Conservation (phyloP, 2,888 invertebrate genomes). For the Cheilosia soror region DNA sequence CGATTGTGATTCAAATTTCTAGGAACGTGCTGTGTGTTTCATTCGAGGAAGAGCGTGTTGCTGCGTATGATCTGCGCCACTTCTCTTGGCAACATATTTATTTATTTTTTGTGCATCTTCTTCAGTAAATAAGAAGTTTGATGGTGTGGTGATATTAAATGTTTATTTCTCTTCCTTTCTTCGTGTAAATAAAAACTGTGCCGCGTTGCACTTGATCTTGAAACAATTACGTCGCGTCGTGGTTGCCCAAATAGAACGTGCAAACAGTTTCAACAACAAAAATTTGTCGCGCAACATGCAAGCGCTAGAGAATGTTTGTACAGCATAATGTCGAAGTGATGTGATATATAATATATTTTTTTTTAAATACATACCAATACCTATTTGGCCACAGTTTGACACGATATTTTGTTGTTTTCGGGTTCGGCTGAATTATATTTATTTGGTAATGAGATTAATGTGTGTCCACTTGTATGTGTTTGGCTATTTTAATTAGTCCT, state of each 20-base stretch:
- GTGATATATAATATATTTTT: constrained; percentile 25
- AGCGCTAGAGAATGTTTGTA: constrained; percentile 41
- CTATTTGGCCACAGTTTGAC: constrained; percentile 15
- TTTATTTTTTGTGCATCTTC: constrained; percentile 9
- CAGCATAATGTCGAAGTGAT: constrained; percentile 14
- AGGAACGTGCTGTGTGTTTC: constrained; percentile 15
- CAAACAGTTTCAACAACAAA: constrained; percentile 15
- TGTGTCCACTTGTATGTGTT: constrained; percentile 6
- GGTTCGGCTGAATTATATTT: constrained; percentile 8
- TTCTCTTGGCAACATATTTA: constrained; percentile 36
- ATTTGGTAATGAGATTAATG: constrained; percentile 7
- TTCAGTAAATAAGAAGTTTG: constrained; percentile 45
- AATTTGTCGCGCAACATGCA: constrained; percentile 35
- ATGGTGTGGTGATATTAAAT: constrained; percentile 3
- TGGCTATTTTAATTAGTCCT: constrained; percentile 28
- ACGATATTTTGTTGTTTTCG: constrained; percentile 21
- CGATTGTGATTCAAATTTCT: constrained; percentile 10
- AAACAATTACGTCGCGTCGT: constrained; percentile 60
- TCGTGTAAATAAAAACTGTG: constrained; percentile 8
- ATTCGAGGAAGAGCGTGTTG: constrained; percentile 17
- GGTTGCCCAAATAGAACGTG: constrained; percentile 39
- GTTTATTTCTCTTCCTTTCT: constrained; percentile 12
- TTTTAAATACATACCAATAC: neutral
- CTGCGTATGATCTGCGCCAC: constrained; percentile 21
- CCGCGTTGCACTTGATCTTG: constrained; percentile 64